These are phyloP conservation scores for Lordiphosa stackelbergi DNA, from an alignment of 1,140 invertebrate species.

Conservation along the genomic window DNA sequence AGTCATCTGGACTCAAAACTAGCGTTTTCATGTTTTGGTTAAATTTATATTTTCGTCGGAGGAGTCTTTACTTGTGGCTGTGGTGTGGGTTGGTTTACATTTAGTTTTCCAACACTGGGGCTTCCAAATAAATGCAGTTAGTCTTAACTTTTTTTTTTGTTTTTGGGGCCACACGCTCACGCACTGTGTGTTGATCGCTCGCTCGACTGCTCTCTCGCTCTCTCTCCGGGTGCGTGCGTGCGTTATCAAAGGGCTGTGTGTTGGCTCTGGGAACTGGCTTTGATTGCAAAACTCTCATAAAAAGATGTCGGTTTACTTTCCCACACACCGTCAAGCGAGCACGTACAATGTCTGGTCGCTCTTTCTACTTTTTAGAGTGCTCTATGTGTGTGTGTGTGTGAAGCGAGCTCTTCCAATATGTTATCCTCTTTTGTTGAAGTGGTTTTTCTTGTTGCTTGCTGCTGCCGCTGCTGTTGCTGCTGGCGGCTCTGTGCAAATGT, in stretches of 20 bases:
- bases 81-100: conserved; percentile 1
- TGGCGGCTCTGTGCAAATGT: conserved; percentile 60
- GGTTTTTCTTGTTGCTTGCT: conserved; percentile 67
- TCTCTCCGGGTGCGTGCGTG: conserved; percentile 28
- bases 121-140: conserved; percentile 32
- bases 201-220: conserved; percentile 25
- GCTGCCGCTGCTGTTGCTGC: conserved; percentile 42
- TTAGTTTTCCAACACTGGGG: conserved; percentile 4
- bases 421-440: conserved; percentile 75
- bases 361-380: conserved; percentile 27
- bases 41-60: background rate
- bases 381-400: conserved; percentile 21
- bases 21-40: conserved; percentile 70
- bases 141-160: conserved; percentile 12
- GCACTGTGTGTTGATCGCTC: conserved; percentile 34
- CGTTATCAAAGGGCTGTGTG: conserved; percentile 64
- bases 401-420: conserved; percentile 66
- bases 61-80: no score
- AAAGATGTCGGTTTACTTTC: conserved; percentile 75
- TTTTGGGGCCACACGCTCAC: conserved; percentile 33
- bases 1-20: conserved; percentile 66
- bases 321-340: conserved; percentile 38
- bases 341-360: conserved; percentile 45
- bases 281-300: conserved; percentile 72
- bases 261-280: conserved; percentile 24